Conservation (phyloP, 2,113 vertebrate species). For the Chauna torquata region DNA sequence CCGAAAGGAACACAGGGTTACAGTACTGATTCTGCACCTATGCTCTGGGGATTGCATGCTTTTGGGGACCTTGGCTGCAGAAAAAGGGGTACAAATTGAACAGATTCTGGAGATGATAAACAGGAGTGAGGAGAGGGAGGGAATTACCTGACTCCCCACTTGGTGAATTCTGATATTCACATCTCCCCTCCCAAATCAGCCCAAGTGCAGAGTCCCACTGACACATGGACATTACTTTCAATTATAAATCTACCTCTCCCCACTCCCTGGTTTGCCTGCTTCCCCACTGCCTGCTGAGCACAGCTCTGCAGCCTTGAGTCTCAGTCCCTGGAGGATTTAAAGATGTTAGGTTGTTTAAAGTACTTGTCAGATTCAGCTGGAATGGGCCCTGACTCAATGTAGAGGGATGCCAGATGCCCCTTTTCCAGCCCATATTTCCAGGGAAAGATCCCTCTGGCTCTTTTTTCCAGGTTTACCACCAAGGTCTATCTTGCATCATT, state of each 20-base stretch:
- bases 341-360: not conserved
- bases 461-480: not conserved
- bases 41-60: not conserved
- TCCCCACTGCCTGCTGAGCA: not conserved
- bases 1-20: not conserved
- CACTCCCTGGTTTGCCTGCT: not conserved
- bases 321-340: not conserved
- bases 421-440: not conserved
- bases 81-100: not conserved
- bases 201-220: not conserved
- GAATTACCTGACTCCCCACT: not conserved
- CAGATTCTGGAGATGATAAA: not conserved
- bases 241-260: not conserved
- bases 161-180: fast-evolving
- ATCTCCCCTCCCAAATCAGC: not conserved
- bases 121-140: not conserved
- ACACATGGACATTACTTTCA: not conserved
- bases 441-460: not conserved
- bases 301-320: not conserved
- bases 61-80: not conserved
- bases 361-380: not conserved
- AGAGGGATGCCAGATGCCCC: not conserved
- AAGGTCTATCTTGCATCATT: not conserved
- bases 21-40: not conserved
- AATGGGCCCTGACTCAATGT: not conserved